These are phyloP conservation scores for Erythrocebus patas DNA, from an alignment of 2,113 vertebrate genomes.

Conservation along the genomic window DNA sequence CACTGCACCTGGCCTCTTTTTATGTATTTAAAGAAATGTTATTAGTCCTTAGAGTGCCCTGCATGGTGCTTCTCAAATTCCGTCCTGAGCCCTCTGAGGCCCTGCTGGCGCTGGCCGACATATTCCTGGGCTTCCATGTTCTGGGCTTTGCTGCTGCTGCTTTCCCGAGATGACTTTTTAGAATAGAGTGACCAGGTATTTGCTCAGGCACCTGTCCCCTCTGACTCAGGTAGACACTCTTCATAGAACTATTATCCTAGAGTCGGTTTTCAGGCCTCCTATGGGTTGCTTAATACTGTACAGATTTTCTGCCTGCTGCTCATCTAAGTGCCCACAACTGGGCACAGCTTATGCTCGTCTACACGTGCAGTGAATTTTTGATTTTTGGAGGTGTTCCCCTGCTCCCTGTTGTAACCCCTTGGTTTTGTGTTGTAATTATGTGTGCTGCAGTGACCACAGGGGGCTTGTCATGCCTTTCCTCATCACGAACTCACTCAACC, in stretches of 20 bases:
- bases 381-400: background rate
- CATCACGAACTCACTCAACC: background rate
- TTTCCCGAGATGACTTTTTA: background rate
- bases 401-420: background rate
- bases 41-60: background rate
- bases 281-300: background rate
- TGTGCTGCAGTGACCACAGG: background rate
- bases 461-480: too few species aligned
- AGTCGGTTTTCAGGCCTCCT: background rate
- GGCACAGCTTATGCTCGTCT: background rate
- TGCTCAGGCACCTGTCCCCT: background rate
- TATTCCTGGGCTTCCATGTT: background rate
- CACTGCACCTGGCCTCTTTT: background rate
- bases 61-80: background rate
- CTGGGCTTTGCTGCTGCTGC: background rate
- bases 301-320: accelerated
- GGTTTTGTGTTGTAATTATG: background rate
- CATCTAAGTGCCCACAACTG: background rate
- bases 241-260: background rate
- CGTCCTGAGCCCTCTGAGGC: background rate
- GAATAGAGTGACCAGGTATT: background rate
- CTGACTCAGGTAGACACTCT: background rate
- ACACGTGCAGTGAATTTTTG: background rate
- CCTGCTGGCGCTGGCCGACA: background rate
- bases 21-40: background rate